Percentiles rank a stretch among this genome's conserved stretches.
Conservation (phyloP, 2,888 invertebrate species). For the Petrolisthes manimaculis region DNA sequence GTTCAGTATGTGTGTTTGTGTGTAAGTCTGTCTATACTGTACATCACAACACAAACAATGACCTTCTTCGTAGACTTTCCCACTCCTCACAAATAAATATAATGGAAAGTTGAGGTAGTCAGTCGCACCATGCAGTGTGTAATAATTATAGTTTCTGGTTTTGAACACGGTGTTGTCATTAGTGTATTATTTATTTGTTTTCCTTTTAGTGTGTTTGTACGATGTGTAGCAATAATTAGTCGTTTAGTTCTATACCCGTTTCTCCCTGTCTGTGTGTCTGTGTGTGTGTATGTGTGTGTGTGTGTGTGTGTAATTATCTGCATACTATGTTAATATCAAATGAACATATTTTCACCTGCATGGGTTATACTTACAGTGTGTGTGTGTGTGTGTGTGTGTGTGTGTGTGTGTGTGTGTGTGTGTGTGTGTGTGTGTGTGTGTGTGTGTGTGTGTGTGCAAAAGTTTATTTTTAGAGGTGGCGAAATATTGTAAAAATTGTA, state of each 20-base stretch:
- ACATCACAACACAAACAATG: no score
- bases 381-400: constrained; percentile 2
- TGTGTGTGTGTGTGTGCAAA: background rate
- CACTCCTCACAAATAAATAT: no score
- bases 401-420: constrained; percentile 2
- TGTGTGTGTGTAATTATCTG: background rate
- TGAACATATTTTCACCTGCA: background rate
- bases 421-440: constrained; percentile 2
- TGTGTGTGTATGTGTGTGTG: background rate
- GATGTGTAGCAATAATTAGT: background rate
- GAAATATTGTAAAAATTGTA: no score
- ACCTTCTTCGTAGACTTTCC: no score
- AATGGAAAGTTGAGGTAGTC: no score
- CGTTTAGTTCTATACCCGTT: background rate
- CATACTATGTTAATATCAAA: background rate
- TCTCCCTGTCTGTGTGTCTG: background rate
- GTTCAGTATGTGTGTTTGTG: background rate
- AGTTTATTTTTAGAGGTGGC: background rate
- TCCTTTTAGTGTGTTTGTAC: background rate
- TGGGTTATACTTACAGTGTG: background rate
- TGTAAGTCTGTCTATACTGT: background rate
- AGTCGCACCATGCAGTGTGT: no score
- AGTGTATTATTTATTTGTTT: background rate
- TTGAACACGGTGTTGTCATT: no score
- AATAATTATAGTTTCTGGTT: no score